Conservation (phyloP, 2,113 vertebrate species). For the Poecilia latipinna region DNA sequence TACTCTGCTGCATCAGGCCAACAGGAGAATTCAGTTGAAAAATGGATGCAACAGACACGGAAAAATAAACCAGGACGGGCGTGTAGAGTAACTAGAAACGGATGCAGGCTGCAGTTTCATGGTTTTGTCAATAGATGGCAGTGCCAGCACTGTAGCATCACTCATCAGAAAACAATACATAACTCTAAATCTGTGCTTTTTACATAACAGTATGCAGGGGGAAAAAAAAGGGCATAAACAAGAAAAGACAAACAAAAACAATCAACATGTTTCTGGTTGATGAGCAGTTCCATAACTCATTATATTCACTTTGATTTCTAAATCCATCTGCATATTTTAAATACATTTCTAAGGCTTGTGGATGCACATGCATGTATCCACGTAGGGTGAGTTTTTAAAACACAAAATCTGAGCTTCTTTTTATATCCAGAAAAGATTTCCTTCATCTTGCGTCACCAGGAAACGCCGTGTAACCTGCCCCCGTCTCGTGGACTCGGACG, state of each 20-base stretch:
- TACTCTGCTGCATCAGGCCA: conserved; percentile 29
- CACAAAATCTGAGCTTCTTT: conserved; percentile 25
- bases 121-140: conserved; percentile 77
- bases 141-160: conserved; percentile 80
- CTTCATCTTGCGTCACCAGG: conserved; percentile 63
- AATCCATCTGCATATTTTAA: conserved; percentile 42
- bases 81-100: conserved; percentile 51
- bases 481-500: not conserved
- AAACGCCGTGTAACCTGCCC: conserved; percentile 55
- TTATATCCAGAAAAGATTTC: conserved; percentile 70
- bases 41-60: not conserved
- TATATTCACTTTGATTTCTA: conserved; percentile 34
- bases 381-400: conserved; percentile 13
- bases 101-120: conserved; percentile 68
- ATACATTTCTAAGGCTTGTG: conserved; percentile 35
- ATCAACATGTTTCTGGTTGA: not conserved
- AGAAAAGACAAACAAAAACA: not conserved
- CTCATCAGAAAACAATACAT: conserved; percentile 64
- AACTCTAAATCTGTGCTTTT: conserved; percentile 58
- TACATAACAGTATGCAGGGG: conserved; percentile 51
- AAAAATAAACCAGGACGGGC: not conserved
- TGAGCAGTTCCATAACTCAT: conserved; percentile 34
- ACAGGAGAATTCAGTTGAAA: conserved; percentile 11
- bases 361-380: conserved; percentile 19
- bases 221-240: not conserved